A percentile compares a stretch with the other conserved stretches of the same genome.
Conservation (phyloP, 2,113 vertebrate genomes). For the Cinclus mexicanus region DNA sequence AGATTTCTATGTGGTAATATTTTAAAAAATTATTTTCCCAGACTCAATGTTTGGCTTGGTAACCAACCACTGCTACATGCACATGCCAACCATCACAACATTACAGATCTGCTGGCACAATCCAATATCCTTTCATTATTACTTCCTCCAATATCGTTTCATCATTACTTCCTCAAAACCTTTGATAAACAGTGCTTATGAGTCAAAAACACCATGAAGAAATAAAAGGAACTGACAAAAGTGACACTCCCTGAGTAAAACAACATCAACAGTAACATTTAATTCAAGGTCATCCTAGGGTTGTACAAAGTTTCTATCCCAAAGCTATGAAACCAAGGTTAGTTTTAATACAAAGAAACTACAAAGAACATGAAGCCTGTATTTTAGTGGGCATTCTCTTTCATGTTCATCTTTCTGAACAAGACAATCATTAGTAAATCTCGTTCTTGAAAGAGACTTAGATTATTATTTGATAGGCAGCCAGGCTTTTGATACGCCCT, state of each 20-base stretch:
- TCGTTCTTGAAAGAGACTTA: neutral
- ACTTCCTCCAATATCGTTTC: neutral
- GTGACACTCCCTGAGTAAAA: neutral
- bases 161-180: neutral
- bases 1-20: neutral
- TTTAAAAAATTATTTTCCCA: neutral
- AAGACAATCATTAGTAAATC: neutral
- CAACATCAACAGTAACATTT: neutral
- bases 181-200: neutral
- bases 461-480: neutral
- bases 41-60: neutral
- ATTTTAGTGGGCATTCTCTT: neutral
- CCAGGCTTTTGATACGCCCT: neutral
- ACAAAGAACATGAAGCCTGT: neutral
- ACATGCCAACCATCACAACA: neutral
- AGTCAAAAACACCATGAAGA: neutral
- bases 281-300: neutral
- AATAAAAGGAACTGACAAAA: conserved; percentile 11
- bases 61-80: neutral
- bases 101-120: neutral
- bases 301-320: neutral
- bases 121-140: neutral
- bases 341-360: neutral
- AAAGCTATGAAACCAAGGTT: neutral
- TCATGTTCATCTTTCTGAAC: neutral